Evolutionary conservation across 1,140 invertebrate species (phyloP), one percentile per base, ranked within the genome.

Genomic region (Drepana arcuata): DNA sequence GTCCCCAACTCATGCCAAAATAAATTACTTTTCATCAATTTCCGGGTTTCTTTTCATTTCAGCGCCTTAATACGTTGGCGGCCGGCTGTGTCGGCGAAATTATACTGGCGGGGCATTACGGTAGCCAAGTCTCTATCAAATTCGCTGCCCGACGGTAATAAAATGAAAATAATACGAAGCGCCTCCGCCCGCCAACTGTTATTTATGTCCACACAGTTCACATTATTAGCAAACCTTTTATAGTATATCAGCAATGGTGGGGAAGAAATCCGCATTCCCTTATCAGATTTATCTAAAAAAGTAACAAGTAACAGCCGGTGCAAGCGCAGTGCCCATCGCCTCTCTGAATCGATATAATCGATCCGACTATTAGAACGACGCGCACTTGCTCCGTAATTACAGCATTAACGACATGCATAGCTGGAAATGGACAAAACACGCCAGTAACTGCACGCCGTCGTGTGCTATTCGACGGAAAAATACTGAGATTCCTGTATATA

Each of bases 121-220:
- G 54, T 54, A 68, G 67, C 68, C 68, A 72, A 72, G 59, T 71
- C 64, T 66, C 58, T 69, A 67, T 71, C 58, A 68, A 69, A 67
- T 58, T 74, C 67, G 56, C 61, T 48, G 54, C 49, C 48, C 60
- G 47, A 40, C 51, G 50, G 66, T 75, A 75, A 72, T 71, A 75
- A 72, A 75, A 70, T 25, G 66, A 68, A 74, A 75, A 72, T 68
- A 72, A 68, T 64, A 61, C 50, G 56, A 41, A 60, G 52, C 54
- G 49, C 48, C 56, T 58, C 58, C 57, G 43, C 40, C 42, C 43
- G 34, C 50, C 41, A 32, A 9, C 31, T 44, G 56, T 68, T 63
- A 68, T 71, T 71, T 66, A 68, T 71, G 62, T 65, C n/a, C n/a
- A n/a, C n/a, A 57, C 54, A 59, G 43, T 40, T 44, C 51, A 48